Conservation (phyloP, 2,113 vertebrate genomes). For the Marcusenius ussheri region DNA sequence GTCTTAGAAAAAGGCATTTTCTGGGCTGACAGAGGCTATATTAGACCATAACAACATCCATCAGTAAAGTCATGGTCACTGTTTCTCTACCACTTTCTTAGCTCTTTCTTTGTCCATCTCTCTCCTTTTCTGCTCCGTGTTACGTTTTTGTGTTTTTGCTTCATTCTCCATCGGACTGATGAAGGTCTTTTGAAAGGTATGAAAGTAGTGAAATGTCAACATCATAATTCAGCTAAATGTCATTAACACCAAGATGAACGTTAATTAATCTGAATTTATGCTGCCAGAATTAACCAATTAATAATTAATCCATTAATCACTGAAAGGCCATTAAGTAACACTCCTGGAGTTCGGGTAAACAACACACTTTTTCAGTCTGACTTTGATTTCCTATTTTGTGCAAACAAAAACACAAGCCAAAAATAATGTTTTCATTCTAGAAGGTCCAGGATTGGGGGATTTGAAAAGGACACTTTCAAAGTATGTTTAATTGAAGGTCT, state of each 20-base stretch:
- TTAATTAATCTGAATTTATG: background rate
- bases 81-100: slow-evolving; percentile 27
- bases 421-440: background rate
- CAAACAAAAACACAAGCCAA: background rate
- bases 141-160: slow-evolving; percentile 48
- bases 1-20: background rate
- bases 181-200: slow-evolving; percentile 78
- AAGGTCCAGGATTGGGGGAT: background rate
- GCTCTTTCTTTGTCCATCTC: slow-evolving; percentile 43
- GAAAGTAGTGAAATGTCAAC: slow-evolving; percentile 42
- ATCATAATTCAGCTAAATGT: background rate
- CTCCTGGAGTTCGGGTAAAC: background rate
- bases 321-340: background rate
- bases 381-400: background rate
- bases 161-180: slow-evolving; percentile 58
- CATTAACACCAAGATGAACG: slow-evolving; percentile 8
- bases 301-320: slow-evolving; percentile 26
- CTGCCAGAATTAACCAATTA: background rate
- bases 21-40: background rate
- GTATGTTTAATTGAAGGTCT: background rate
- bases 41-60: background rate
- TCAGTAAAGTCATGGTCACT: slow-evolving; percentile 18
- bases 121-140: slow-evolving; percentile 53
- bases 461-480: background rate
- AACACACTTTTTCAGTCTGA: background rate